A percentile compares a stretch with the other conserved stretches of the same genome.
Conservation (phyloP, 2,797 vertebrate genomes). For the Artibeus jamaicensis region DNA sequence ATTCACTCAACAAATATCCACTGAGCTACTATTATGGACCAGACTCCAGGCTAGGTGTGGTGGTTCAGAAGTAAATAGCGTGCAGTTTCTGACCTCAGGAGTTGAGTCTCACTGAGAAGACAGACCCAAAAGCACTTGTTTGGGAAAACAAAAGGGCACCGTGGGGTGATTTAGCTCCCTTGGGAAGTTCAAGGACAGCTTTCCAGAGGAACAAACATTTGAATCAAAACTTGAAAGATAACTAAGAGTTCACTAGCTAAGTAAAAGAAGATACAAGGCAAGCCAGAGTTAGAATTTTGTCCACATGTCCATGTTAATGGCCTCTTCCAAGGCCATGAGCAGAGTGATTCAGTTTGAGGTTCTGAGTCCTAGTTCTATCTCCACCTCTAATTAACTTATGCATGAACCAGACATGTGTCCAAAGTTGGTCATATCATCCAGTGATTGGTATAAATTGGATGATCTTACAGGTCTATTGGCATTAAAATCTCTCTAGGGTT, state of each 20-base stretch:
- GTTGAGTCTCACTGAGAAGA: not conserved
- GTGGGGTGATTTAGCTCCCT: not conserved
- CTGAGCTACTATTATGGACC: not conserved
- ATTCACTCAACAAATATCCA: constrained; percentile 8
- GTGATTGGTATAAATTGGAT: not conserved
- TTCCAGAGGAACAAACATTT: not conserved
- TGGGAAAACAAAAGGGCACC: not conserved
- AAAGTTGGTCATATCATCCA: not conserved
- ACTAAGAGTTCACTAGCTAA: not conserved
- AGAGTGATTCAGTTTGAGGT: not conserved
- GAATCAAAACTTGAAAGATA: not conserved
- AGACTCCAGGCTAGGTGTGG: not conserved
- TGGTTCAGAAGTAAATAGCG: not conserved
- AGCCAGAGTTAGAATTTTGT: not conserved
- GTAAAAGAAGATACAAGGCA: not conserved
- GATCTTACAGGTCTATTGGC: not conserved
- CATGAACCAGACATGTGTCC: not conserved
- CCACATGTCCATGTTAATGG: not conserved
- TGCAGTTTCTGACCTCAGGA: not conserved
- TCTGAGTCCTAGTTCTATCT: not conserved
- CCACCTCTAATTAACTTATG: not conserved
- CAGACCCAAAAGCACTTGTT: not conserved
- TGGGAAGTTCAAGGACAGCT: not conserved
- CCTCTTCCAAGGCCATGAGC: not conserved
- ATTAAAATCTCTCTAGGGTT: not conserved